Percentiles rank a stretch among this genome's conserved stretches.
Evolutionary conservation across 2,113 vertebrate genomes (phyloP).

Genomic region (Toxotes jaculatrix): DNA sequence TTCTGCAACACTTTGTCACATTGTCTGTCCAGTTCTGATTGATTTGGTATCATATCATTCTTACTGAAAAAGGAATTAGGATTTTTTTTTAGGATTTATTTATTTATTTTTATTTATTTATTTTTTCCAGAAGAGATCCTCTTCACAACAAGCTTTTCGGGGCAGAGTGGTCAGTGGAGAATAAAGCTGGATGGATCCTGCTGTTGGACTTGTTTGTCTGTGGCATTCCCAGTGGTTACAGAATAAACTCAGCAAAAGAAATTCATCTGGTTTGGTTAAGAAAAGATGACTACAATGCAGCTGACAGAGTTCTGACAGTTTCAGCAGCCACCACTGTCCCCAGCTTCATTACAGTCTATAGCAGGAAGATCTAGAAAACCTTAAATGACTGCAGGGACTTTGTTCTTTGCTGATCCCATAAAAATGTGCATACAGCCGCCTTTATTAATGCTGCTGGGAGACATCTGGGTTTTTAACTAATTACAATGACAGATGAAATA

Average conservation of each 20-base stretch:
- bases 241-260: background rate
- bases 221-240: conserved; percentile 36
- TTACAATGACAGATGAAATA: background rate
- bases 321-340: background rate
- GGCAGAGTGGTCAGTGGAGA: background rate
- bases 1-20: background rate
- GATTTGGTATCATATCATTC: too few relatives aligned
- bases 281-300: conserved; percentile 34
- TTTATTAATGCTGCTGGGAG: too few relatives aligned
- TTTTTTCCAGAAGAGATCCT: too few relatives aligned
- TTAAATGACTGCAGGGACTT: background rate
- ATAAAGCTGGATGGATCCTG: conserved; percentile 4
- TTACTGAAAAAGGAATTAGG: too few relatives aligned
- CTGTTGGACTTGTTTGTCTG: conserved; percentile 23
- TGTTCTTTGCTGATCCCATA: background rate
- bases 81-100: too few relatives aligned
- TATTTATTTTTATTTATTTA: too few relatives aligned
- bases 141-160: conserved; percentile 6
- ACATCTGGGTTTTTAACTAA: background rate
- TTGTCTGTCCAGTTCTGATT: too few relatives aligned
- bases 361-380: background rate
- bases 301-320: conserved; percentile 12
- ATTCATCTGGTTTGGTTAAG: conserved; percentile 16
- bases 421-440: background rate
- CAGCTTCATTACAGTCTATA: background rate